A percentile compares a stretch with the other conserved stretches of the same genome.
Conservation (phyloP, 2,888 invertebrate species). For the Ornithoptera alexandrae region DNA sequence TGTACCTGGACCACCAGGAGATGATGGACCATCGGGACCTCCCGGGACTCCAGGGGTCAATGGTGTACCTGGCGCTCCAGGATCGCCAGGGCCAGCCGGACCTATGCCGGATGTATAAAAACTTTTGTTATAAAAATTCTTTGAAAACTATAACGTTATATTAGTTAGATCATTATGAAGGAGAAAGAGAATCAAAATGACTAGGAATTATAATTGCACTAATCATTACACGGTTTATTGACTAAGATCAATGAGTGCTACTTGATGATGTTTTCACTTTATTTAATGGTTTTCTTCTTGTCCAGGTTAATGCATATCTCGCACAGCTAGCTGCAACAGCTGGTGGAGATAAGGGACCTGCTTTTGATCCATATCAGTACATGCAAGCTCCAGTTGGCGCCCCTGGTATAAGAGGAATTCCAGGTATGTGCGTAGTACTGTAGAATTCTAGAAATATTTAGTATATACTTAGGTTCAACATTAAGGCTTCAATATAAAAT, state of each 20-base stretch:
- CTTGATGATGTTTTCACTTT: neutral
- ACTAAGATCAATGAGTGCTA: too few species aligned
- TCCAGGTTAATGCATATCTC: conserved; percentile 84
- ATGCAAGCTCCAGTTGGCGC: conserved; percentile 90
- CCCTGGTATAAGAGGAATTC: conserved; percentile 88
- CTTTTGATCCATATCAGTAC: conserved; percentile 85
- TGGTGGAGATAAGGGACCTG: conserved; percentile 89
- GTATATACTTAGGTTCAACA: neutral
- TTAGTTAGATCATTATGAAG: too few species aligned
- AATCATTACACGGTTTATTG: too few species aligned
- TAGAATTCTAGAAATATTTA: neutral
- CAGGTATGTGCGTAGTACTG: conserved; percentile 77
- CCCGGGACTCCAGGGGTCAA: conserved; percentile 81
- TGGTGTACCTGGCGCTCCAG: conserved; percentile 83
- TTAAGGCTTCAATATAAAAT: neutral
- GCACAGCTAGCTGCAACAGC: conserved; percentile 86
- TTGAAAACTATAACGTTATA: neutral
- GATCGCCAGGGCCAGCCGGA: conserved; percentile 85
- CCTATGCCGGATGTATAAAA: conserved; percentile 84
- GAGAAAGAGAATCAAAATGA: too few species aligned
- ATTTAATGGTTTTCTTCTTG: neutral
- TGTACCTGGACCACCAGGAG: conserved; percentile 74
- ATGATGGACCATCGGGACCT: conserved; percentile 80
- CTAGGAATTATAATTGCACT: too few species aligned
- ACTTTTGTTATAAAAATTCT: neutral